Evolutionary conservation across 2,797 vertebrate genomes (phyloP).

Genomic region (Mycteria americana): DNA sequence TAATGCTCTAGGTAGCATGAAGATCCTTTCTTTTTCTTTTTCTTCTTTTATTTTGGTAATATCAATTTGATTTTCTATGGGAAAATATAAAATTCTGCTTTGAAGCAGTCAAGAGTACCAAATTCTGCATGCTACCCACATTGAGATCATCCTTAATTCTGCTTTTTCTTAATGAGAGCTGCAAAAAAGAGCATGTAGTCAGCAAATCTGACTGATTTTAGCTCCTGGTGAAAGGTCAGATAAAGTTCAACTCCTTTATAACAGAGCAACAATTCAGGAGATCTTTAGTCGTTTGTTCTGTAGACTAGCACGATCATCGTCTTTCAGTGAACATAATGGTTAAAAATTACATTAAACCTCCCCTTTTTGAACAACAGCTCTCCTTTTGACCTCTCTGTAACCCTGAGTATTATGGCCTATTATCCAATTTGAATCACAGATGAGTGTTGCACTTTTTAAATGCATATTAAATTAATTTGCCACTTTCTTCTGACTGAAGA

Average conservation of each 20-base stretch:
- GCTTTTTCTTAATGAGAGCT: not conserved
- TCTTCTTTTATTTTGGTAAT: not conserved
- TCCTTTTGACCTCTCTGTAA: not conserved
- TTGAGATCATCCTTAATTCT: conserved; percentile 32
- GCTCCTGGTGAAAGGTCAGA: conserved; percentile 39
- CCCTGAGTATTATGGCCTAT: not conserved
- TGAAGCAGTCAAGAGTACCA: not conserved
- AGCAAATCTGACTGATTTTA: conserved; percentile 1
- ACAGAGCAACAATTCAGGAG: not conserved
- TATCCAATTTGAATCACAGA: conserved; percentile 12
- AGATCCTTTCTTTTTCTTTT: not conserved
- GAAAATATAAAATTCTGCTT: not conserved
- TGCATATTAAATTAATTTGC: not conserved
- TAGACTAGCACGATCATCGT: not conserved
- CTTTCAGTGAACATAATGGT: conserved; percentile 1
- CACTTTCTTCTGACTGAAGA: conserved; percentile 36
- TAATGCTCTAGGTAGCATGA: not conserved
- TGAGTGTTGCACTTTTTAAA: not conserved
- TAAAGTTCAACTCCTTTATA: conserved; percentile 49
- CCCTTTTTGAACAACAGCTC: not conserved
- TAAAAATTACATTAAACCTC: conserved; percentile 39
- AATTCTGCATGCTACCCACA: not conserved
- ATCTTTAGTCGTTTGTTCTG: not conserved
- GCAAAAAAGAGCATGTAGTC: not conserved
- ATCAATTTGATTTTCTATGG: not conserved